phyloP scores from a whole-genome alignment of 2,113 vertebrate genomes.

The Mesoclemmys tuberculata region DNA sequence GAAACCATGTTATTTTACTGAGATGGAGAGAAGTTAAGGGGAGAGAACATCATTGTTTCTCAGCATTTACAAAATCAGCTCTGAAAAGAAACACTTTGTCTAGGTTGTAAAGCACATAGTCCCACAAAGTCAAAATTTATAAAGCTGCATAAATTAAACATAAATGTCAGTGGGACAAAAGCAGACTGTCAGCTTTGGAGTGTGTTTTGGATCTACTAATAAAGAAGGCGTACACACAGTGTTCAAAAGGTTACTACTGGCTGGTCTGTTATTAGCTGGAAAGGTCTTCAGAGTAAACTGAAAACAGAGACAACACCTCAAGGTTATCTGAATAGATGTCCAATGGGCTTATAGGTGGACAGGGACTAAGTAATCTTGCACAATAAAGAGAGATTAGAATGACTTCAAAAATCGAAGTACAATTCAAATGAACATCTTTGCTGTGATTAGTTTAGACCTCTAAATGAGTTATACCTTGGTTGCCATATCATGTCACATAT shows the following conservation, averaged over 20 bases:
- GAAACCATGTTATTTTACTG: slow-evolving; percentile 10
- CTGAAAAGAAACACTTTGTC: neutral
- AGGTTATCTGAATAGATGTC: neutral
- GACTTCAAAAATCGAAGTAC: neutral
- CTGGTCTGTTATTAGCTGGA: slow-evolving; percentile 32
- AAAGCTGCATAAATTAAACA: slow-evolving; percentile 49
- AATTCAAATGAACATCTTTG: neutral
- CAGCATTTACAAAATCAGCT: slow-evolving; percentile 34
- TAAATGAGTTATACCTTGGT: neutral
- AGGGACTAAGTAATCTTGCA: neutral
- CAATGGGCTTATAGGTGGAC: neutral
- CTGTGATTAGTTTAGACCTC: neutral
- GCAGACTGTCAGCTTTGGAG: neutral
- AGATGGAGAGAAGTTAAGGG: slow-evolving; percentile 20
- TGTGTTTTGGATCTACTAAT: slow-evolving; percentile 16
- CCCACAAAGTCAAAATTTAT: slow-evolving; percentile 55
- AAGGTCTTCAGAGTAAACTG: neutral
- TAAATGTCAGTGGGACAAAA: slow-evolving; percentile 18
- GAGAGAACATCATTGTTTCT: neutral
- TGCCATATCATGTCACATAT: neutral
- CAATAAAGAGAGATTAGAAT: neutral
- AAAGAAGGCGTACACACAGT: slow-evolving; percentile 5
- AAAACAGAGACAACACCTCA: neutral
- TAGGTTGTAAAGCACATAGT: slow-evolving; percentile 30
- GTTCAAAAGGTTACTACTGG: slow-evolving; percentile 1